Base-by-base conservation (phyloP, 2,113 vertebrate genomes). In the Salminus brasiliensis region DNA sequence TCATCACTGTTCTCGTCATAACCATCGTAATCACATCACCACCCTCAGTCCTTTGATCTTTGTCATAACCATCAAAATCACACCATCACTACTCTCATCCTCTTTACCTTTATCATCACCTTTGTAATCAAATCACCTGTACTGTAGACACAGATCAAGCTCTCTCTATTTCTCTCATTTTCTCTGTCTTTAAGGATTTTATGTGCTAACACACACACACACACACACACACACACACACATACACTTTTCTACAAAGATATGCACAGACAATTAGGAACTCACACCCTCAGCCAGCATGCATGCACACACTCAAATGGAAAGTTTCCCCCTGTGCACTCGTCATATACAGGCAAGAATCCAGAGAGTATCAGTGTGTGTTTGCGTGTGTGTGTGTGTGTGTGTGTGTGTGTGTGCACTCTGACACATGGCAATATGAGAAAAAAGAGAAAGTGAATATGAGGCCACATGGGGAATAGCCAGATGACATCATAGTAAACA, bases 391-490 rank as follows among this genome's bases (percentile, higher is more conserved):
- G 57, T 39, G 53, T 70, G 41, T 16, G 15, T 65, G 49, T 34
- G 29, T 74, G 57, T 47, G 15, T 59, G 62, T 57, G 6, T 25
- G 10, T n/a, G 18, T 18, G 21, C 1, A 21, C 30, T 36, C 68
- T 39, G 39, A 73, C 71, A 73, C 83, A 87, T 78, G 83, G 85
- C 70, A 78, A 71, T 74, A 88, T 83, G 83, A 89, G 85, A 87
- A 87, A 88, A 83, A 88, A 89, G 83, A 80, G 85, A 83, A 82
- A 65, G 73, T 75, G 27, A 88, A 86, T 84, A 88, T 85, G 86
- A 90, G 87, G 84, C 88, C 75, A 87, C 84, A 34, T 71, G 85
- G 83, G n/a, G 75, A 79, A n/a, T 86, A 59, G 75, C 73, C 47
- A 67, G 59, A 79, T 80, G 85, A 85, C 82, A 88, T 83, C 72